phyloP scores from a whole-genome alignment of 2,888 invertebrate species.

The Tolmerus cingulatus region DNA sequence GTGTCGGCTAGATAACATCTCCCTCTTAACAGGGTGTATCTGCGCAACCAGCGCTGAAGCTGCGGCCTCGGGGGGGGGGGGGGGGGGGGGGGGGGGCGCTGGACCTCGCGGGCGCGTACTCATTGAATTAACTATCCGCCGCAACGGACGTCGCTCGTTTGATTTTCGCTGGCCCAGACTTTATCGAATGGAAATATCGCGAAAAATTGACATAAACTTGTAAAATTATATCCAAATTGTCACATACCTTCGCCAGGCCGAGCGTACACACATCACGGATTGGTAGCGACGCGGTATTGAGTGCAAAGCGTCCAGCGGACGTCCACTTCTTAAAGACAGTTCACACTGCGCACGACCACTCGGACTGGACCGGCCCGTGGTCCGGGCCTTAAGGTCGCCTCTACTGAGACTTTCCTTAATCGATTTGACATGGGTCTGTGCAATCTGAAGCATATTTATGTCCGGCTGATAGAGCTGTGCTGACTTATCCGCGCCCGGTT shows the following conservation, averaged over 20 bases:
- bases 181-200: constrained; percentile 42
- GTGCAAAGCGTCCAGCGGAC: constrained; percentile 7
- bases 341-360: background rate
- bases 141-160: background rate
- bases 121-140: constrained; percentile 9
- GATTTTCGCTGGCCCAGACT: constrained; percentile 2
- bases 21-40: background rate
- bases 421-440: constrained; percentile 35
- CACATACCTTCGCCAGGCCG: constrained; percentile 17
- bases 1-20: constrained; percentile 26
- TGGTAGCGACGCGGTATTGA: background rate
- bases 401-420: constrained; percentile 25
- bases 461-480: constrained; percentile 14
- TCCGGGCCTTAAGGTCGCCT: constrained; percentile 13
- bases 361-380: background rate
- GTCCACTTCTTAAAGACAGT: constrained; percentile 16
- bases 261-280: background rate
- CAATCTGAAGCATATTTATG: constrained; percentile 34
- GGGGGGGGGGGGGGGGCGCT: background rate
- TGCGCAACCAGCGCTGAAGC: background rate
- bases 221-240: constrained; percentile 40
- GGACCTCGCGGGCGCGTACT: background rate
- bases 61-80: background rate
- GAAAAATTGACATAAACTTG: constrained; percentile 41
- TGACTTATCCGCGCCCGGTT: constrained; percentile 12